Percentiles rank a stretch among this genome's conserved stretches.
Conservation (phyloP, 2,113 vertebrate genomes). For the Ptilonorhynchus violaceus region DNA sequence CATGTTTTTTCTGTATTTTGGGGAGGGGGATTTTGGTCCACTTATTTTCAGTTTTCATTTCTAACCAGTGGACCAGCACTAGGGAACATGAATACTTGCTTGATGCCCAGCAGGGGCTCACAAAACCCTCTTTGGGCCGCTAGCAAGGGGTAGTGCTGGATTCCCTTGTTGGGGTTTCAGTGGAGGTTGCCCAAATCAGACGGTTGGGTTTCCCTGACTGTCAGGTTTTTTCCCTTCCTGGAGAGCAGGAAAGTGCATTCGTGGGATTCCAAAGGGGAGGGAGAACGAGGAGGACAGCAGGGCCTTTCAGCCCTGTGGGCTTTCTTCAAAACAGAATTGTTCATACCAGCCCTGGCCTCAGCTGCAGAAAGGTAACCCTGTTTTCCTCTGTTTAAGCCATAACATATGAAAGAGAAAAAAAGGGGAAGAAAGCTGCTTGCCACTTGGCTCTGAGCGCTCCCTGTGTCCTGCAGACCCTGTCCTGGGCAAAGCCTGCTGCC, state of each 20-base stretch:
- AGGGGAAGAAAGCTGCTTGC: neutral
- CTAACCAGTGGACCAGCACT: neutral
- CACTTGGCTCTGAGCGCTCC: neutral
- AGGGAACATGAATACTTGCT: neutral
- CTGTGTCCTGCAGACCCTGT: rapidly evolving
- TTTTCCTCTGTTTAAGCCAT: neutral
- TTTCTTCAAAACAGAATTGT: constrained; percentile 23
- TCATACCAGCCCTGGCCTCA: neutral
- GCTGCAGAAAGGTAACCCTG: neutral
- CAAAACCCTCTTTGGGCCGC: rapidly evolving
- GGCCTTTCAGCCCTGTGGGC: neutral
- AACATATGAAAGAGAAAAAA: neutral
- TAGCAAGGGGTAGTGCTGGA: neutral
- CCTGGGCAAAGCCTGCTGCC: neutral
- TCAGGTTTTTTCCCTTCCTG: neutral
- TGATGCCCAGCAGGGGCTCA: neutral
- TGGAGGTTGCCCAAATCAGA: neutral
- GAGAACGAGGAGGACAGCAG: neutral
- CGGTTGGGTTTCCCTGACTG: neutral
- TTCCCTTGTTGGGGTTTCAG: neutral
- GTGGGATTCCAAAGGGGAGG: constrained; percentile 40
- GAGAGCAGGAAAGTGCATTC: constrained; percentile 9
- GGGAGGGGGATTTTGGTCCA: neutral
- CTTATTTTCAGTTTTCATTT: neutral
- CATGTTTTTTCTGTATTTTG: neutral